A percentile compares a stretch with the other conserved stretches of the same genome.
These are phyloP conservation scores for Eulemur rufifrons DNA, from an alignment of 2,113 vertebrate genomes.

Conservation along the genomic window DNA sequence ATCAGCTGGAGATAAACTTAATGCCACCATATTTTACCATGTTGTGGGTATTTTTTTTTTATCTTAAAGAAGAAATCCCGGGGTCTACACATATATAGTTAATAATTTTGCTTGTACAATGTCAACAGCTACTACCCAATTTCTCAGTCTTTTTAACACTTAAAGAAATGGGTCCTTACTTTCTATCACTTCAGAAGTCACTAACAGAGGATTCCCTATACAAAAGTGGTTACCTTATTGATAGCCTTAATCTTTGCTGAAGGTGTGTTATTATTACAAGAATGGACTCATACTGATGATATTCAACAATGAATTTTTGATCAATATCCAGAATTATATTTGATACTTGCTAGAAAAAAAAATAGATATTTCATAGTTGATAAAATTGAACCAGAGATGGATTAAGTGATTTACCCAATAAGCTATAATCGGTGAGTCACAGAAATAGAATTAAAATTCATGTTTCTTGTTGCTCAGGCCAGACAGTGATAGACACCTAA, in stretches of 20 bases:
- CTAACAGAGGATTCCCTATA: background rate
- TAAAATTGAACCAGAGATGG: background rate
- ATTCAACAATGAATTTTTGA: background rate
- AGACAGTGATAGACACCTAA: background rate
- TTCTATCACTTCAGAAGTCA: background rate
- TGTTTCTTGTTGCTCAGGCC: background rate
- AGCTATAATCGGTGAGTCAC: background rate
- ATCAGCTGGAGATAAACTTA: background rate
- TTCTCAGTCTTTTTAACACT: background rate
- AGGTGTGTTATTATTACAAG: background rate
- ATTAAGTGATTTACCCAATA: background rate
- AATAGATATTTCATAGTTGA: background rate
- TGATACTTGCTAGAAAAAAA: background rate
- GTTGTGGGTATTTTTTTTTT: too few species aligned
- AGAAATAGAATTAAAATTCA: slow-evolving; percentile 27
- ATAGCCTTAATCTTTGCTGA: background rate
- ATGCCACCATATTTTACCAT: background rate
- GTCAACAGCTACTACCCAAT: background rate
- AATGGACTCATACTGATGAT: background rate
- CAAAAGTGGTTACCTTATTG: background rate
- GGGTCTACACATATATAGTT: background rate
- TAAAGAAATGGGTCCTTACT: background rate
- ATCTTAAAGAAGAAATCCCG: background rate
- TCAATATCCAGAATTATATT: background rate
- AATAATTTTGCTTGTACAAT: background rate